Evolutionary conservation across 2,888 invertebrate genomes (phyloP).

Genomic region (Perithous albicinctus): DNA sequence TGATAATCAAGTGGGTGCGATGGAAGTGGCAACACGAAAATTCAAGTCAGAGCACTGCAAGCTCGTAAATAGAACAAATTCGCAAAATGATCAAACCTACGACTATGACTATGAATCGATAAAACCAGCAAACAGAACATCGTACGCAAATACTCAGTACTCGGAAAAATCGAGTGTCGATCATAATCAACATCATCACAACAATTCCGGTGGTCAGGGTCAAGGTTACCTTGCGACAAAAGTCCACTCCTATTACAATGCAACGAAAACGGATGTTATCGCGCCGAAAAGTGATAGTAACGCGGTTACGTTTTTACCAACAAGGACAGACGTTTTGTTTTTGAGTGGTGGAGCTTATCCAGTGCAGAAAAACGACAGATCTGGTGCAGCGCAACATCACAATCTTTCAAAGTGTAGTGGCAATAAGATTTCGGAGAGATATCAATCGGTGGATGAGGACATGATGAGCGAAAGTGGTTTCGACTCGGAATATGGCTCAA

Average conservation of each 20-base stretch:
- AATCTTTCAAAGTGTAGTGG: slow-evolving; percentile 64
- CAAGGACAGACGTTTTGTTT: slow-evolving; percentile 71
- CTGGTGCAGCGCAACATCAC: slow-evolving; percentile 51
- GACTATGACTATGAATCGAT: slow-evolving; percentile 71
- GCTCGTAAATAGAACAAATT: slow-evolving; percentile 68
- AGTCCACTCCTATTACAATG: slow-evolving; percentile 62
- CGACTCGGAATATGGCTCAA: slow-evolving; percentile 53
- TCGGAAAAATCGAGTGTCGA: slow-evolving; percentile 40
- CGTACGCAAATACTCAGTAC: slow-evolving; percentile 65
- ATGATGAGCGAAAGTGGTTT: slow-evolving; percentile 59
- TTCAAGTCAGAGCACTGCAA: slow-evolving; percentile 72
- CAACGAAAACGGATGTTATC: slow-evolving; percentile 68
- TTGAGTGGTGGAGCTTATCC: slow-evolving; percentile 68
- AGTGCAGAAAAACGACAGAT: slow-evolving; percentile 67
- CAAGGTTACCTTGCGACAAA: slow-evolving; percentile 68
- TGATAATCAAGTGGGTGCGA: slow-evolving; percentile 58
- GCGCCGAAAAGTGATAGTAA: slow-evolving; percentile 63
- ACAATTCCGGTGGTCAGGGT: slow-evolving; percentile 48
- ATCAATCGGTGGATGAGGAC: slow-evolving; percentile 59
- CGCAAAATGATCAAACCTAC: slow-evolving; percentile 70
- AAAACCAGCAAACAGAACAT: slow-evolving; percentile 49
- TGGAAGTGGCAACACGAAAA: slow-evolving; percentile 52
- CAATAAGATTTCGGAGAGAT: slow-evolving; percentile 36
- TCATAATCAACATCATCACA: slow-evolving; percentile 18
- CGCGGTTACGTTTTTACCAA: slow-evolving; percentile 66